Percentiles rank a stretch among this genome's conserved stretches.
These are phyloP conservation scores for Eleginops maclovinus DNA, from an alignment of 2,113 vertebrate species.

Conservation along the genomic window DNA sequence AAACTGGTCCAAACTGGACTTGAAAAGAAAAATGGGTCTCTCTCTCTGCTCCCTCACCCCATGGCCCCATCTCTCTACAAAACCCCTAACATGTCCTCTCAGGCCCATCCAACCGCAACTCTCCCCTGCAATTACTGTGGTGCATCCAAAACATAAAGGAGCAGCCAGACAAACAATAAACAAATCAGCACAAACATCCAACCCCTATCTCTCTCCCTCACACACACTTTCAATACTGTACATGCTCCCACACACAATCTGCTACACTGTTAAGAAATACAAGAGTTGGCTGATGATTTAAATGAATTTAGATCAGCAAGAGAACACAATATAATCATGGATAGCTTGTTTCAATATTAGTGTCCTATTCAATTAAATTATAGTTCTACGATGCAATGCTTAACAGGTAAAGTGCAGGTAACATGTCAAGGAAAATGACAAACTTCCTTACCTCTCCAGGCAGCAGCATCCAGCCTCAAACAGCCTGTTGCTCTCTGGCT, in stretches of 20 bases:
- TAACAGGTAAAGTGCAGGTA: not conserved
- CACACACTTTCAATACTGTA: not conserved
- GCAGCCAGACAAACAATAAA: conserved; percentile 54
- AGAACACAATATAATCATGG: not conserved
- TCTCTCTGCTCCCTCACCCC: conserved; percentile 13
- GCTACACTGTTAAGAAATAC: not conserved
- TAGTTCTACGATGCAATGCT: not conserved
- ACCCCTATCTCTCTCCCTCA: not conserved
- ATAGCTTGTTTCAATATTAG: not conserved
- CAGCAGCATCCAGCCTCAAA: conserved; percentile 18
- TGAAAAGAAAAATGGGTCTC: conserved; percentile 37
- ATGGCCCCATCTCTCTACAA: conserved; percentile 12
- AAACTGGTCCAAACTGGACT: conserved; percentile 73
- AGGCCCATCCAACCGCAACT: conserved; percentile 59
- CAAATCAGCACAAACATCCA: conserved; percentile 39
- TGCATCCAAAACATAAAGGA: conserved; percentile 56
- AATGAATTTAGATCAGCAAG: not conserved
- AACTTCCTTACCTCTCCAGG: conserved; percentile 44
- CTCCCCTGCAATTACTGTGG: conserved; percentile 61
- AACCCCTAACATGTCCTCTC: conserved; percentile 43
- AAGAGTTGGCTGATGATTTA: not conserved
- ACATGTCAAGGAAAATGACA: not conserved
- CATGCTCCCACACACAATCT: not conserved
- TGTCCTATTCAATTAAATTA: not conserved
- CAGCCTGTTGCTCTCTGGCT: conserved; percentile 18